phyloP scores from a whole-genome alignment of 2,888 invertebrate species.

The Bruchidius siliquastri region DNA sequence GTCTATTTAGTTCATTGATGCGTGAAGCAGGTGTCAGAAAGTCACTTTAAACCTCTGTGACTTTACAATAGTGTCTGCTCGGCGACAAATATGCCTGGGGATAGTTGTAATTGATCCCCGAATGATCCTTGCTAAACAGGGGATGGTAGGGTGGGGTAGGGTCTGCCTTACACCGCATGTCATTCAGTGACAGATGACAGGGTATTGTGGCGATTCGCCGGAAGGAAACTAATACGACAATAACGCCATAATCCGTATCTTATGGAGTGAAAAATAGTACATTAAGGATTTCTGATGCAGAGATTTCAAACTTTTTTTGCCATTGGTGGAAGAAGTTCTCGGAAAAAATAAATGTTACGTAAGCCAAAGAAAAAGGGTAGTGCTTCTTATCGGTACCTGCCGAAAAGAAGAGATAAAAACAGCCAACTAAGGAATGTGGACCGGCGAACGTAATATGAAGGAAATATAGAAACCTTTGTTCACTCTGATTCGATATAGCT shows the following conservation, averaged over 20 bases:
- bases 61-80: slow-evolving; percentile 14
- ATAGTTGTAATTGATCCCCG: slow-evolving; percentile 32
- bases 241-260: neutral
- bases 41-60: slow-evolving; percentile 41
- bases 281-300: neutral
- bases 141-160: neutral
- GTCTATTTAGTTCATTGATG: slow-evolving; percentile 46
- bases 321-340: too few relatives aligned
- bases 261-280: neutral
- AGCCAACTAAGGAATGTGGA: too few relatives aligned
- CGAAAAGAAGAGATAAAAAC: too few relatives aligned
- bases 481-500: too few relatives aligned
- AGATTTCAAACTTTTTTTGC: too few relatives aligned
- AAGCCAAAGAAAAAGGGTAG: too few relatives aligned
- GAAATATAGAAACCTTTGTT: too few relatives aligned
- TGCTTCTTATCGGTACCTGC: too few relatives aligned
- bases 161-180: neutral
- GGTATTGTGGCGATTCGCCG: neutral
- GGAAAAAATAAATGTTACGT: too few relatives aligned
- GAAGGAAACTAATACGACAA: neutral
- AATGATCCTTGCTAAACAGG: slow-evolving; percentile 26
- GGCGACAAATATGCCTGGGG: slow-evolving; percentile 36
- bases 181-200: neutral
- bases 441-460: too few relatives aligned
- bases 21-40: slow-evolving; percentile 47